phyloP scores from a whole-genome alignment of 2,888 invertebrate species.

The Watsonalla cultraria region DNA sequence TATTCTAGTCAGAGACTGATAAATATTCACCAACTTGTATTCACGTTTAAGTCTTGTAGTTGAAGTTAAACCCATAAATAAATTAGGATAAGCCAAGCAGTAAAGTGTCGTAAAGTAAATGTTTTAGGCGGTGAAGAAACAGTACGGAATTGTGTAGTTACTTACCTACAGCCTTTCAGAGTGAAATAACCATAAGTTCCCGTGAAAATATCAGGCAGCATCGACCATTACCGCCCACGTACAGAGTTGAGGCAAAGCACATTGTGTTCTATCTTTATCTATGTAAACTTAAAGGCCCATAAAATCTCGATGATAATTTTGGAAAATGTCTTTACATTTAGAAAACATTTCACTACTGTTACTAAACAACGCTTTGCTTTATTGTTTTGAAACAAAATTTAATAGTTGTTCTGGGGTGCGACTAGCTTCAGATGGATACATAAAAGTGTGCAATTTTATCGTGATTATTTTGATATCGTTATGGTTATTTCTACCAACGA shows the following conservation, averaged over 20 bases:
- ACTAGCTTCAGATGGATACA: too few relatives aligned
- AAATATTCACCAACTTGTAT: neutral
- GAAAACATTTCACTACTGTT: too few relatives aligned
- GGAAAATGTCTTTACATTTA: neutral
- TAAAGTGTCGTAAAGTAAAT: neutral
- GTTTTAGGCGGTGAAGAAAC: constrained; percentile 1
- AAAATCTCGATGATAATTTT: constrained; percentile 8
- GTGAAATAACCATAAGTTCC: constrained; percentile 31
- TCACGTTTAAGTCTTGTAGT: neutral
- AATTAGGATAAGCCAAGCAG: neutral
- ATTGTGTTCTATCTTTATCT: constrained; percentile 27
- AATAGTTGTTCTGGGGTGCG: too few relatives aligned
- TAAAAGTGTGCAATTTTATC: too few relatives aligned
- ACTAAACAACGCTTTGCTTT: too few relatives aligned
- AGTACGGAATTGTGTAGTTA: constrained; percentile 1
- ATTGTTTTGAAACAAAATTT: too few relatives aligned
- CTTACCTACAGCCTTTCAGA: constrained; percentile 8
- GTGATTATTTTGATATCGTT: too few relatives aligned
- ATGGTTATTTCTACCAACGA: too few relatives aligned
- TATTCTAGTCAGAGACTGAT: neutral
- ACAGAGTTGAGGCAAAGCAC: constrained; percentile 27
- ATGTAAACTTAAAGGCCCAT: constrained; percentile 20
- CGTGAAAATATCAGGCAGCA: constrained; percentile 44
- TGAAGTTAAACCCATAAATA: neutral
- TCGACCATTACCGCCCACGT: constrained; percentile 51